Evolutionary conservation across 2,797 vertebrate species (phyloP), one percentile per base, ranked within the genome.

Genomic region (Gallinago stenura): DNA sequence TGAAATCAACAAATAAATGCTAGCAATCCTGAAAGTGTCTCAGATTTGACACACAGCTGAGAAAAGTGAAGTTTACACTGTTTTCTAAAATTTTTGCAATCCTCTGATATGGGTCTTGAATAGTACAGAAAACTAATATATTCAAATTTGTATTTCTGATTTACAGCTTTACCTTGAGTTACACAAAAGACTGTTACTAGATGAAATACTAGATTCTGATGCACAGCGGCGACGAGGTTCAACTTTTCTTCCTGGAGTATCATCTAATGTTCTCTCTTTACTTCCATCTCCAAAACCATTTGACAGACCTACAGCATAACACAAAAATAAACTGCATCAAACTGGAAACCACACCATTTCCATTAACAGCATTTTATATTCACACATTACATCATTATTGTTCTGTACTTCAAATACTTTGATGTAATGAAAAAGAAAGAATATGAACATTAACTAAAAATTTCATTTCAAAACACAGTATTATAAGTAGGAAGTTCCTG

Each of bases 141-240:
- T 35, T 41, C 6, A 76, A 60, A 41, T 65, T 39, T 48, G 1
- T 46, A 83, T 64, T 87, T 93, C 53, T 60, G 35, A 61, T 88
- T 90, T 35, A 61, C n/a, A 69, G 53, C 60, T 96, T 94, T 98
- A 99, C 99, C 99, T 99, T 93, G 99, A 97, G 85, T 98, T 99
- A 81, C 99, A 99, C 53, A 99, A 98, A 56, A 99, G 98, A 88
- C 99, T 99, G 97, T 98, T 99, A 97, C 99, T 99, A 68, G 99
- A 99, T 24, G 99, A 99, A 97, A 99, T 98, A 97, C 99, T 99
- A 84, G 99, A 99, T 98, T 99, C 99, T 0, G 99, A 99, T 87
- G 99, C 99, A n/a, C 99, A 99, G 97, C 99, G 99, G 75, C 99
- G 98, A 18, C 99, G 98, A 64, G 99, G 98, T 90, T 99, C 98